Evolutionary conservation across 37 sponge, comb jelly and placozoan species (phyloP), one percentile per base, ranked within the genome.

Genomic region (Halichondria panicea): DNA sequence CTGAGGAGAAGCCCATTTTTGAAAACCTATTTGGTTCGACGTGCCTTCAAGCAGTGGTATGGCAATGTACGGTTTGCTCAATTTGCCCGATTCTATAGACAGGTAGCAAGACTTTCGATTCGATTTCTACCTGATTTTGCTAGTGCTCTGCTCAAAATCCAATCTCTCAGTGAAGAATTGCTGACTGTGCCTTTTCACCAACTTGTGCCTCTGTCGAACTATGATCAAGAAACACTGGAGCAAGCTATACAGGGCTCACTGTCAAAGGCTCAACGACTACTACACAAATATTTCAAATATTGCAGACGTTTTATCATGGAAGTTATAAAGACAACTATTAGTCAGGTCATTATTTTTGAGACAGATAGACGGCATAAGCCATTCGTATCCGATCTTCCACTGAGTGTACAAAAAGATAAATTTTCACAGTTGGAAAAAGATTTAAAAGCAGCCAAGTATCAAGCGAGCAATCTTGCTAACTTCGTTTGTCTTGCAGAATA

Each of bases 301-400:
- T 82, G 74, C 60, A 62, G 31, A 41, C 66, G 83, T 12, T 55
- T 87, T 4, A 62, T 91, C 48, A 63, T 25, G 5, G 76, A 71
- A 41, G 70, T 58, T 9, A 72, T 72, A 12, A 40, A 27, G 5
- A 67, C 34, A 24, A 68, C 64, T 13, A 58, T 55, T 21, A 40
- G 28, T 6, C 40, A 22, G 11, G 68, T 82, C 18, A 9, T 11
- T 4, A 75, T 50, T 5, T 61, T 87, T 0, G 84, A 87, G 38
- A 41, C 24, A 0, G 63, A 78, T 25, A 61, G 59, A 43, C 15
- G 22, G 5, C 67, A 82, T 40, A 48, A 76, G 43, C 84, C 84
- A 0, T 71, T 82, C 66, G 88, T 91, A 31, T 87, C 80, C 31
- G 88, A 86, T 3, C 48, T 85, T 42, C 84, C 92, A 4, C 63